Base-by-base conservation (phyloP, 2,888 invertebrate genomes). In the Eristalinus aeneus region DNA sequence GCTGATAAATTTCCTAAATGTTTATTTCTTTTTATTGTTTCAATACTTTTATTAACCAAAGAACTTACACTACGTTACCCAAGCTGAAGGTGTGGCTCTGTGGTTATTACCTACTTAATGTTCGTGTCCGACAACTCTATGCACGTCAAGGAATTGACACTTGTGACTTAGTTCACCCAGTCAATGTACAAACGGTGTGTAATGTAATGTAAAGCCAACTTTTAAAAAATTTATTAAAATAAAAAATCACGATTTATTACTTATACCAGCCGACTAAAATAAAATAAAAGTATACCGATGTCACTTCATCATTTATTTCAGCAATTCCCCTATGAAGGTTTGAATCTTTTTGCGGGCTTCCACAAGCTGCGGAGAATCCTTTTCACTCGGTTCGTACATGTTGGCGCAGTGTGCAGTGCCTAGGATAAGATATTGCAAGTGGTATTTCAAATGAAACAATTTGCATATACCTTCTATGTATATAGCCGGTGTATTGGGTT, bases 371-470 rank as follows among this genome's bases (percentile, higher is more conserved):
- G 95, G 94, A 4, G 94, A 93, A 92, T 98, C 98, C 0, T 93
- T 91, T 0, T 94, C 93, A 8, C 94, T 93, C 6, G 95, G 93
- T 32, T 98, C 97, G 91, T 98, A 98, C 97, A 98, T 97, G 91
- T 98, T 96, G 0, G 98, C 98, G 92, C 98, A 98, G 91, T 98
- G 98, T 6, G 98, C 98, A n/a, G 98, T 97, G 54, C 97, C 97
- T 97, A 90, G 2, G 93, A 91, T 69, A 16, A 23, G 3, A 27
- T 10, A 27, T 23, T n/a, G 4, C 11, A 5, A 11, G 1, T 1
- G 16, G 23, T 71, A 53, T 22, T 60, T 6, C 56, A 5, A 46
- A 20, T 3, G 12, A n/a, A 12, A 36, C 5, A 32, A 16, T 0
- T 9, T n/a, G 32, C n/a, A n/a, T 4, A n/a, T 91, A 96, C 97